phyloP scores from a whole-genome alignment of 2,797 vertebrate species.

The Urophycis tenuis region DNA sequence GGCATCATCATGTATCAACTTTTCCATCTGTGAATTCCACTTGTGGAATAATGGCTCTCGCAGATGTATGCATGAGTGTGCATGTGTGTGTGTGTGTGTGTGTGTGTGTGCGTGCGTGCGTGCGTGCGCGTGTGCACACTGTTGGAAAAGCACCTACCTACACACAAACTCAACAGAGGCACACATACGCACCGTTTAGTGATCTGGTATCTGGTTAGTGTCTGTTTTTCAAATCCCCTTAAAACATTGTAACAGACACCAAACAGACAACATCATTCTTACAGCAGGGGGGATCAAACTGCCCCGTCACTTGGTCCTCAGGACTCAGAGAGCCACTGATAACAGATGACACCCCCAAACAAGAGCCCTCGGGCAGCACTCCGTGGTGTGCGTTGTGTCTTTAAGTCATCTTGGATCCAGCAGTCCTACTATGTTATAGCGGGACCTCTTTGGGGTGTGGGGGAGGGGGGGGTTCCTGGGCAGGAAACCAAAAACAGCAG shows the following conservation, averaged over 20 bases:
- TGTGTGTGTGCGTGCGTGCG: slow-evolving; percentile 8
- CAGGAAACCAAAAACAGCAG: no score
- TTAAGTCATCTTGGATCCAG: no score
- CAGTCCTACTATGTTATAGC: no score
- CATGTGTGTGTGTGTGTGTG: slow-evolving; percentile 10
- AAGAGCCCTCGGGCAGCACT: no score
- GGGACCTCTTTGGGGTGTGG: no score
- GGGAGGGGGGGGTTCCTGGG: no score
- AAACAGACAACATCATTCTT: slow-evolving; percentile 42
- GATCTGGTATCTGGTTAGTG: slow-evolving; percentile 19
- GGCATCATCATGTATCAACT: slow-evolving; percentile 61
- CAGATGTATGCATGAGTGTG: slow-evolving; percentile 54
- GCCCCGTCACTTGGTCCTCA: not conserved
- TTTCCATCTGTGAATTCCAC: slow-evolving; percentile 63
- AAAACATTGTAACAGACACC: slow-evolving; percentile 36
- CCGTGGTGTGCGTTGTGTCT: no score
- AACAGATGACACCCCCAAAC: no score
- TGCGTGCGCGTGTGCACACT: not conserved
- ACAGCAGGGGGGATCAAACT: not conserved
- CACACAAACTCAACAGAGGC: not conserved
- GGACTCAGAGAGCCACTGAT: not conserved
- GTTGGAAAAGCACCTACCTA: not conserved
- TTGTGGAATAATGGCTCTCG: slow-evolving; percentile 59
- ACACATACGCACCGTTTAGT: not conserved
- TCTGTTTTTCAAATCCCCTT: slow-evolving; percentile 28